Percentiles rank a stretch among this genome's conserved stretches.
phyloP scores from a whole-genome alignment of 2,113 vertebrate species.

The Nansenia antarctica region DNA sequence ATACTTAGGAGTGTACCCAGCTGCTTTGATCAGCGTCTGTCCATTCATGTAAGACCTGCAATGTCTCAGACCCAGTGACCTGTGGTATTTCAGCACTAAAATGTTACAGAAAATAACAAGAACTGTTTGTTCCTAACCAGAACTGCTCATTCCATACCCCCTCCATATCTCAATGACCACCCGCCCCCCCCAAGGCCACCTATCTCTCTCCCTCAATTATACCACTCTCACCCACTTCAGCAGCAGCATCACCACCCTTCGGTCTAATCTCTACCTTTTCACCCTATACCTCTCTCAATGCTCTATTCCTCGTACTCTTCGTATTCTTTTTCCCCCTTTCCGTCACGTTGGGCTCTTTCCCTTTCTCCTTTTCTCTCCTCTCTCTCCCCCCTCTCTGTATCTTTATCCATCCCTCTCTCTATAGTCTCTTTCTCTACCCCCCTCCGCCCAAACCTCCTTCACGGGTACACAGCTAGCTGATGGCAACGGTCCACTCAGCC shows the following conservation, averaged over 20 bases:
- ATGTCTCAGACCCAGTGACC: neutral
- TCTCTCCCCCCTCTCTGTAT: neutral
- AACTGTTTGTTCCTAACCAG: neutral
- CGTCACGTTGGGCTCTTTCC: constrained; percentile 7
- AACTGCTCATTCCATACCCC: constrained; percentile 21
- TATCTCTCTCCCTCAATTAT: no score
- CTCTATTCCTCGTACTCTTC: neutral
- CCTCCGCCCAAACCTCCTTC: neutral
- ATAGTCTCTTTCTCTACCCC: neutral
- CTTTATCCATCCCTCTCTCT: neutral
- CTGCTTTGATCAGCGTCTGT: neutral
- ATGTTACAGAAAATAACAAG: neutral
- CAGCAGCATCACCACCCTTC: no score
- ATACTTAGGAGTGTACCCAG: neutral
- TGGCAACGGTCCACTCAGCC: constrained; percentile 70
- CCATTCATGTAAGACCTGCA: neutral
- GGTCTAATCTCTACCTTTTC: no score
- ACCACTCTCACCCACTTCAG: no score
- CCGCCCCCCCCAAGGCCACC: no score
- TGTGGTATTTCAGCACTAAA: neutral
- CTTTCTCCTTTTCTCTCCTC: neutral
- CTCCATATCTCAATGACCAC: constrained; percentile 33
- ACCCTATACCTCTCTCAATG: constrained; percentile 3
- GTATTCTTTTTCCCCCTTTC: neutral
- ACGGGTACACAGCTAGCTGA: constrained; percentile 54